Evolutionary conservation across 2,888 invertebrate species (phyloP), one percentile per base, ranked within the genome.

Genomic region (Empis livida): DNA sequence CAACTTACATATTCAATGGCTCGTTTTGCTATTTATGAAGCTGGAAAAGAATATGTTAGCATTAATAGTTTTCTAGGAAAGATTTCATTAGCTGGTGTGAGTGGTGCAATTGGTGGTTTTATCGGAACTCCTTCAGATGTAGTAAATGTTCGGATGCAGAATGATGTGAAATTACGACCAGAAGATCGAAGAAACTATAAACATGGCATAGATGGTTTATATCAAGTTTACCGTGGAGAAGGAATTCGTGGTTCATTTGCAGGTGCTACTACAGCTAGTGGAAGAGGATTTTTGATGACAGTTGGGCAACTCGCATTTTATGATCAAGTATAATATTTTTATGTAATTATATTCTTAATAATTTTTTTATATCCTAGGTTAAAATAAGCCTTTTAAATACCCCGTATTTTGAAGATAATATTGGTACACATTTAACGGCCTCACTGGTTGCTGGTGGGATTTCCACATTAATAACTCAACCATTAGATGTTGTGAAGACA

Each of bases 71-170:
- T 55, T 40, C 57, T 69, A 16, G 60, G 57, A 42, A 63, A 65
- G 0, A 59, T 62, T 42, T 59, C 64, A 42, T 72, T 76, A 47
- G 57, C 73, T 67, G 75, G 84, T 6, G 55, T 82, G 8, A 84
- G 92, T 30, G 97, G 96, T 9, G 83, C 84, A 45, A 78, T 80
- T 41, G 95, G 96, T 43, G 97, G 97, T 10, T 77, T 96, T 59
- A 81, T 97, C 4, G 96, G 94, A 1, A 93, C 95, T 17, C 97
- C 97, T 1, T 94, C 91, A 11, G 99, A 99, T 73, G 79, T 99
- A 75, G 85, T 99, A 45, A 99, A 99, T 72, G 99, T 99, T 6
- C 75, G 99, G 57, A 97, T 99, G 97, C 97, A 99, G 68, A 99
- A 99, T 73, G 99, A 99, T 71, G 80, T 96, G 17, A 99, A 97